Evolutionary conservation across 2,797 vertebrate species (phyloP).

Genomic region (Sebastes kiyomatsui): DNA sequence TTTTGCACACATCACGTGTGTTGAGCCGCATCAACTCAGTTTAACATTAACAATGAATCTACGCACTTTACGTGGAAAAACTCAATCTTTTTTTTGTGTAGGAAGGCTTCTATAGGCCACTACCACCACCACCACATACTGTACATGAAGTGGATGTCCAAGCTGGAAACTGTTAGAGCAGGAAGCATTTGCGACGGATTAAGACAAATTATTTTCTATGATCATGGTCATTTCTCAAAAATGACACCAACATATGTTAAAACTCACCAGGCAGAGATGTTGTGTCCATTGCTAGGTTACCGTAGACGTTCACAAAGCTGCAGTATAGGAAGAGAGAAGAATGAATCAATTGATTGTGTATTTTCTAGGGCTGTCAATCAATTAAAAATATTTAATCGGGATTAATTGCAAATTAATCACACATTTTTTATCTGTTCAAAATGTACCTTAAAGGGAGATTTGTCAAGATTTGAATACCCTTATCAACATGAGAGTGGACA

Average conservation of each 20-base stretch:
- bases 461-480: fast-evolving
- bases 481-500: too few relatives aligned
- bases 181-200: constrained; percentile 56
- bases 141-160: constrained; percentile 4
- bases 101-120: not conserved
- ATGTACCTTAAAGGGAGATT: too few relatives aligned
- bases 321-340: constrained; percentile 1
- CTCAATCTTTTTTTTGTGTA: not conserved
- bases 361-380: too few relatives aligned
- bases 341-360: not conserved
- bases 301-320: not conserved
- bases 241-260: constrained; percentile 38
- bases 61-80: constrained; percentile 38
- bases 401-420: too few relatives aligned
- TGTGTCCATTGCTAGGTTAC: constrained; percentile 26
- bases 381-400: too few relatives aligned
- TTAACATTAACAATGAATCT: constrained; percentile 20
- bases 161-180: constrained; percentile 54
- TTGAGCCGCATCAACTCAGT: constrained; percentile 2
- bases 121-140: constrained; percentile 4
- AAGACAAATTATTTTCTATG: constrained; percentile 61
- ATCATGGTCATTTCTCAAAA: constrained; percentile 63
- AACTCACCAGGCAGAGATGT: constrained; percentile 21
- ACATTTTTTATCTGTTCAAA: too few relatives aligned
- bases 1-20: constrained; percentile 2